Base-by-base conservation (phyloP, 1,140 invertebrate genomes). In the Drosophila sechellia region DNA sequence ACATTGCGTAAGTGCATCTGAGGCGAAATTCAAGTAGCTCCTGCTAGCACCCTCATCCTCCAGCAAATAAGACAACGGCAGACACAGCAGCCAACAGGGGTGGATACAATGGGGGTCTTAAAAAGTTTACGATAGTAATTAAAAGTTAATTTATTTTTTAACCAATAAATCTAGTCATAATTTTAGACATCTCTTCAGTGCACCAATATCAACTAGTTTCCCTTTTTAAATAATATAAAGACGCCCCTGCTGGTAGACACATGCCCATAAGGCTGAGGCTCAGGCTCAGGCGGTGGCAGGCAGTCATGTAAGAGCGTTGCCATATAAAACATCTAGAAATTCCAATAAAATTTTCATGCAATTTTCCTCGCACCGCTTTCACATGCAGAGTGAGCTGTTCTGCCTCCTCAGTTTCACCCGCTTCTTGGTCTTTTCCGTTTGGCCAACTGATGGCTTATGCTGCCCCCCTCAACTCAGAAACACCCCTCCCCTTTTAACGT, bases 1-100 rank as follows among this genome's bases (percentile, higher is more conserved):
- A 79, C 77, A 79, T 79, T 79, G 77, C 70, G 77, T 79, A 79
- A 79, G 77, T 79, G 76, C 77, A 79, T 79, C 63, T 79, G 77
- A 74, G 70, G 76, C 76, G 50, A 78, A 78, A 78, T 78, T 78
- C 75, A 72, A 79, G 68, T 78, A 78, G 66, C 66, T 78, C 39
- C 66, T 53, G 58, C 56, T 27, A 55, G 57, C 68, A 39, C 22
- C 75, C 56, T 15, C 40, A 37, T 20, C 17, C 13, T 34, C 12
- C 8, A 37, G 60, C 20, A 35, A 22, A n/a, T 35, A 73, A 64
- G 40, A 61, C 69, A 64, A 55, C 42, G 12, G 20, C 53, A 74
- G 40, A 64, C 70, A 74, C 11, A 66, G 34, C 12, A 45, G 31
- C 11, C 22, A 13, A 8, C 39, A 42, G 34, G 15, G 17, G 17